A percentile compares a stretch with the other conserved stretches of the same genome.
Evolutionary conservation across 1,140 invertebrate species (phyloP).

Genomic region (Phenacoccus solenopsis): DNA sequence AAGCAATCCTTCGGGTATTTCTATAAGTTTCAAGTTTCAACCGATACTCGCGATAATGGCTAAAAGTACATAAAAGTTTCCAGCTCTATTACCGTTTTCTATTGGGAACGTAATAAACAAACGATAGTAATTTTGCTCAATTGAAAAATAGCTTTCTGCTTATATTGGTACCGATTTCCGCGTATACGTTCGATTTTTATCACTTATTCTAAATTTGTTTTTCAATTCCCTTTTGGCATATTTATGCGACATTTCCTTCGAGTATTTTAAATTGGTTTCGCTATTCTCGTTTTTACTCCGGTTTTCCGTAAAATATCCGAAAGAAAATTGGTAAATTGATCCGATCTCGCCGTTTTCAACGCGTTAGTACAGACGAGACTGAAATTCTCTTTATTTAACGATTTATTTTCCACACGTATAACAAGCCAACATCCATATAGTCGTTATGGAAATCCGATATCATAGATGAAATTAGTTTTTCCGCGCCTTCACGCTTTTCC

Average conservation of each 20-base stretch:
- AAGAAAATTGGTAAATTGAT: conserved; percentile 1
- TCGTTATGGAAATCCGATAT: background rate
- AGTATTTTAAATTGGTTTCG: background rate
- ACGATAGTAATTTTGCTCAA: conserved; percentile 10
- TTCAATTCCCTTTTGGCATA: conserved; percentile 17
- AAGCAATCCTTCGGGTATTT: background rate
- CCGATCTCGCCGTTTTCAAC: too few species aligned
- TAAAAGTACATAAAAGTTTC: conserved; percentile 3
- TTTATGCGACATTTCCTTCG: conserved; percentile 7
- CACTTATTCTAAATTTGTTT: conserved; percentile 13
- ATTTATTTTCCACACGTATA: background rate
- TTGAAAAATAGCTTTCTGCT: conserved; percentile 8
- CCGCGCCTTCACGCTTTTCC: background rate
- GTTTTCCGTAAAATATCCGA: background rate
- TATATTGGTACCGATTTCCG: conserved; percentile 8
- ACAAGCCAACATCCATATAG: background rate
- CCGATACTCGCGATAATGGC: background rate
- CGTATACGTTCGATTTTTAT: conserved; percentile 5
- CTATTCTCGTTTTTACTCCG: background rate
- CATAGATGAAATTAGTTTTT: background rate
- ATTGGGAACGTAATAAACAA: conserved; percentile 2
- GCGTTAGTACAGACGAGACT: background rate
- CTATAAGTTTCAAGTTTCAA: background rate
- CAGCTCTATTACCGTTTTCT: background rate
- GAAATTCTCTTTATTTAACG: background rate